These are phyloP conservation scores for Mirza zaza DNA, from an alignment of 2,113 vertebrate genomes.

Conservation along the genomic window DNA sequence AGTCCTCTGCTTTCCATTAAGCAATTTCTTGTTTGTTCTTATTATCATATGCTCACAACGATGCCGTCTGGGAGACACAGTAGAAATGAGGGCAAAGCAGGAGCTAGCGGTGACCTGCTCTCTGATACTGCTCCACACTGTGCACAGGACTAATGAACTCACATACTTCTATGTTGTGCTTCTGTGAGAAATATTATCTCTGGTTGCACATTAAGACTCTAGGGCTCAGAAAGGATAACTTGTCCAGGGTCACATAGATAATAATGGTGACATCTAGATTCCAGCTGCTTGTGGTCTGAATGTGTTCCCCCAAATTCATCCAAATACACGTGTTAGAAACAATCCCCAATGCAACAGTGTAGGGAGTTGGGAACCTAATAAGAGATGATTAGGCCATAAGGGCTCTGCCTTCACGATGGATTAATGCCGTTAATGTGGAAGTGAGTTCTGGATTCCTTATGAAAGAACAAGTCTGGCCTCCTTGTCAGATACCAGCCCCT, in stretches of 20 bases:
- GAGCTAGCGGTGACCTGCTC: not conserved
- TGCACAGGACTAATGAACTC: not conserved
- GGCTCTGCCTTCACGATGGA: not conserved
- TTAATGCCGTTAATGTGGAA: not conserved
- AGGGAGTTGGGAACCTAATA: not conserved
- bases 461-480: not conserved
- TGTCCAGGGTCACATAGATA: not conserved
- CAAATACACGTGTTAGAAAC: not conserved
- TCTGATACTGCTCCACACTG: not conserved
- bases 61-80: not conserved
- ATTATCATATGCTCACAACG: not conserved
- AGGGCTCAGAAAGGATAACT: not conserved
- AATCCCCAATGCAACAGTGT: not conserved
- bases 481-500: not conserved
- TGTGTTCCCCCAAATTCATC: not conserved
- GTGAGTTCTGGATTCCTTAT: not conserved
- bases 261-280: not conserved
- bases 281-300: not conserved
- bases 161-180: not conserved
- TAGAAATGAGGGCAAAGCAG: not conserved
- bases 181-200: not conserved
- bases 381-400: not conserved
- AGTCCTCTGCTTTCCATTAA: not conserved
- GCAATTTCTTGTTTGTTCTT: not conserved
- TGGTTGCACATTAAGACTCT: not conserved